Evolutionary conservation across 2,113 vertebrate species (phyloP).

Genomic region (Ardeotis arabs): DNA sequence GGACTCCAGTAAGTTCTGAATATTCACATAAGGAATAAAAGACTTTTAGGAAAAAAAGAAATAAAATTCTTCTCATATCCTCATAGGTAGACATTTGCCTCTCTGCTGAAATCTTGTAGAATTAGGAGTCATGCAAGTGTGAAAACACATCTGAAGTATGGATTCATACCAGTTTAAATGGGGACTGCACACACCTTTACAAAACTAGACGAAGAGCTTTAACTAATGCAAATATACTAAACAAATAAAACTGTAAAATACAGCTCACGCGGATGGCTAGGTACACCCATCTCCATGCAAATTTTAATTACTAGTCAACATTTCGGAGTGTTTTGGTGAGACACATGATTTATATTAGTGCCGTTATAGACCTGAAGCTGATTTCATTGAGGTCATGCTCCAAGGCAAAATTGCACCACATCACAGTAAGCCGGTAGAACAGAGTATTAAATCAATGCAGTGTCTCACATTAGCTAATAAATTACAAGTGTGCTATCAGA

Average conservation of each 20-base stretch:
- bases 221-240: background rate
- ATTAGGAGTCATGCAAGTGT: background rate
- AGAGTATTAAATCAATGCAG: background rate
- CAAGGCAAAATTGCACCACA: background rate
- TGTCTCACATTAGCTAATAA: background rate
- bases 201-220: background rate
- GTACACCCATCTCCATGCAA: background rate
- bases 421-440: background rate
- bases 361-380: background rate
- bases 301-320: background rate
- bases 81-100: background rate
- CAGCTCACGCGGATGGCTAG: background rate
- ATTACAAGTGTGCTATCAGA: background rate
- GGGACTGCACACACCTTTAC: background rate
- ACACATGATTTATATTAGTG: background rate
- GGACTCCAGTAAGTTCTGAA: background rate
- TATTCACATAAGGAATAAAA: background rate
- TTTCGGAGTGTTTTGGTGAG: background rate
- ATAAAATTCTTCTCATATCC: background rate
- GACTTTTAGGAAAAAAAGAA: background rate
- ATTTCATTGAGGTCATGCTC: background rate
- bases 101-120: background rate
- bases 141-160: background rate
- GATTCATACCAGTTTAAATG: background rate
- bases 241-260: background rate